Percentiles rank a stretch among this genome's conserved stretches.
phyloP scores from a whole-genome alignment of 1,140 invertebrate genomes.

The Nixonia krombeini region DNA sequence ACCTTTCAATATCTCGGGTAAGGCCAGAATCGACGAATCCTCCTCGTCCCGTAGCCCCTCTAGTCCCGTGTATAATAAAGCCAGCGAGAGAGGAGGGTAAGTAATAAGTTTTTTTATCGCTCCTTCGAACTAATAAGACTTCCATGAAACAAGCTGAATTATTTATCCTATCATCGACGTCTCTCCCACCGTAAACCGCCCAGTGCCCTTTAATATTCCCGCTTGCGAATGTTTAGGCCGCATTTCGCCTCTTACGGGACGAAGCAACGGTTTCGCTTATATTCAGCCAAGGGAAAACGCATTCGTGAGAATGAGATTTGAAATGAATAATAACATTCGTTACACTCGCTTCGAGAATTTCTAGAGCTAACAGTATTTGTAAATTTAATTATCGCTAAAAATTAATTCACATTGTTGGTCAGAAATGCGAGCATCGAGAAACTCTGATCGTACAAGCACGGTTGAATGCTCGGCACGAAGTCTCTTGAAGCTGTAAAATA shows the following conservation, averaged over 20 bases:
- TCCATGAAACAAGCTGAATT: constrained; percentile 64
- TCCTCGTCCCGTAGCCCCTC: constrained; percentile 39
- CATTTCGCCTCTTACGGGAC: constrained; percentile 8
- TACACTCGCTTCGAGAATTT: no score
- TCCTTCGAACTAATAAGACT: constrained; percentile 66
- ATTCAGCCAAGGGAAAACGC: no score
- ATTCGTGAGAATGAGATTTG: no score
- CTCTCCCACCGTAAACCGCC: constrained; percentile 47
- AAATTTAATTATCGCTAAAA: no score
- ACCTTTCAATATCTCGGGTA: constrained; percentile 59
- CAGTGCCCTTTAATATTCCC: constrained; percentile 54
- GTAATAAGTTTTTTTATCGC: constrained; percentile 71
- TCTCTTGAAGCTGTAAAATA: constrained; percentile 55
- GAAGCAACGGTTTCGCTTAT: not conserved
- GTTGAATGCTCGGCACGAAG: no score
- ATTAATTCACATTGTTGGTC: no score
- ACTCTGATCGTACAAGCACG: no score
- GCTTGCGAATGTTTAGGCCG: constrained; percentile 50
- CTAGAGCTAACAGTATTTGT: no score
- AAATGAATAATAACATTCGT: no score
- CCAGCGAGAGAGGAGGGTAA: constrained; percentile 53
- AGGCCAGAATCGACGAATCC: constrained; percentile 35
- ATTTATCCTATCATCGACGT: constrained; percentile 63
- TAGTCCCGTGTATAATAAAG: constrained; percentile 31
- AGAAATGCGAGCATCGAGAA: no score